Conservation (phyloP, 2,113 vertebrate genomes). For the Poeciliopsis retropinna region DNA sequence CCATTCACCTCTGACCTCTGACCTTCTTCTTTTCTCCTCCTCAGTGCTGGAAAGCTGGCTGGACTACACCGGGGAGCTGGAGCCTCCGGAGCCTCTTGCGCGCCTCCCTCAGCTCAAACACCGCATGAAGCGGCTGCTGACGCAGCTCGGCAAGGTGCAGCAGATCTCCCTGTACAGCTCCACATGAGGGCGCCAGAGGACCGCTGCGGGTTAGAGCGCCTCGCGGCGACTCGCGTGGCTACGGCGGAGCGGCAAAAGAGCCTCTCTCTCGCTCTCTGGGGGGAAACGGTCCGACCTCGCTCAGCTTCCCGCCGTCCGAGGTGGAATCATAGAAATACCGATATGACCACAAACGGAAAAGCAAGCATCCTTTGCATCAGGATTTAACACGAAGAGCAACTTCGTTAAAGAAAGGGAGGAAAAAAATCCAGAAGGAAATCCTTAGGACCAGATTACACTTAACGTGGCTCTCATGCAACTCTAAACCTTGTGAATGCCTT, state of each 20-base stretch:
- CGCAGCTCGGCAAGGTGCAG: slow-evolving; percentile 92
- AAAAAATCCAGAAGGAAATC: slow-evolving; percentile 51
- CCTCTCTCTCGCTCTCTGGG: neutral
- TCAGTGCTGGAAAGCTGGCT: slow-evolving; percentile 96
- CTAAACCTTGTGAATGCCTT: slow-evolving; percentile 71
- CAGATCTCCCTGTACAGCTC: slow-evolving; percentile 88
- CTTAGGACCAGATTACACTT: slow-evolving; percentile 57
- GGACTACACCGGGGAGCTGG: slow-evolving; percentile 96
- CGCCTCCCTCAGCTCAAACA: slow-evolving; percentile 95
- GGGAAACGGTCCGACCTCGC: slow-evolving; percentile 2
- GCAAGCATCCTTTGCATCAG: slow-evolving; percentile 60
- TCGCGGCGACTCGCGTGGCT: neutral
- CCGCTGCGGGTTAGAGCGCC: slow-evolving; percentile 21
- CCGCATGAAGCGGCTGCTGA: slow-evolving; percentile 93
- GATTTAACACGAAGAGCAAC: slow-evolving; percentile 67
- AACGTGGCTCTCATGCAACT: slow-evolving; percentile 65
- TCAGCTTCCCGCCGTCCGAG: slow-evolving; percentile 7
- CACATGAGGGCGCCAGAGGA: slow-evolving; percentile 77
- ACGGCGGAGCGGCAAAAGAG: slow-evolving; percentile 7
- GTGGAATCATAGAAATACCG: slow-evolving; percentile 38
- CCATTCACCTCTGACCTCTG: neutral
- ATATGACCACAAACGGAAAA: slow-evolving; percentile 50
- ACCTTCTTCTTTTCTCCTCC: neutral
- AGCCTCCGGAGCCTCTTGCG: slow-evolving; percentile 93
- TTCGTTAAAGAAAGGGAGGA: slow-evolving; percentile 17